Base-by-base conservation (phyloP, 2,797 vertebrate genomes). In the Enteromius anoplus region DNA sequence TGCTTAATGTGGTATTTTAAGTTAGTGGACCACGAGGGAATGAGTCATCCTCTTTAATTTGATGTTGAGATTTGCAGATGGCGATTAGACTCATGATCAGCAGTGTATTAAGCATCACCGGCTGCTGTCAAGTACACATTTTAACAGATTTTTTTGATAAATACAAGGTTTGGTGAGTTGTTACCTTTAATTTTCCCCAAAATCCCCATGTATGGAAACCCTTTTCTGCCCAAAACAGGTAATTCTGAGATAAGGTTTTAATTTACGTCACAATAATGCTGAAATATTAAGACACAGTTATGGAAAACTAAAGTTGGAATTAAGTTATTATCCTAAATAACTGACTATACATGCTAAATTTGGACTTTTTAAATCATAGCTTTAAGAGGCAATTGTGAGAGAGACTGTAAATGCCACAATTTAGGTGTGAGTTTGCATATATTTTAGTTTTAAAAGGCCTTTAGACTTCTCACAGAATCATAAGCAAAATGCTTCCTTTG, bases 41-140 rank as follows among this genome's bases (percentile, higher is more conserved):
- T 81, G 84, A 82, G 73, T 85, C 73, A 72, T 71, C 9, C 21
- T 29, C 84, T 82, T 70, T 77, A 72, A 55, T 65, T 76, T 77
- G 55, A 81, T 34, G 68, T 32, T 37, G 75, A 75, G 80, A 85
- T 85, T 78, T 73, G 68, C 80, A 73, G 75, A 82, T 60, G 75
- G 37, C 9, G 60, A 78, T 58, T 51, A 37, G 19, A 72, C 64
- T 62, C 42, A 11, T 81, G 32, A 71, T 55, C 65, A 40, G 8
- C 32, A 19, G 53, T 55, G 55, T 76, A 53, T 60, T 70, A 82
- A 51, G 47, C 81, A 76, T 75, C 7, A 8, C 49, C 14, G 37
- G 62, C 72, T 82, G 55, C 42, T 73, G 7, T 14, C 32, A 55
- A 53, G 34, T 51, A 58, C 45, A 68, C 6, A 53, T 45, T 65